Evolutionary conservation across 2,113 vertebrate genomes (phyloP).

Genomic region (Cyphomyrus discorhynchus): DNA sequence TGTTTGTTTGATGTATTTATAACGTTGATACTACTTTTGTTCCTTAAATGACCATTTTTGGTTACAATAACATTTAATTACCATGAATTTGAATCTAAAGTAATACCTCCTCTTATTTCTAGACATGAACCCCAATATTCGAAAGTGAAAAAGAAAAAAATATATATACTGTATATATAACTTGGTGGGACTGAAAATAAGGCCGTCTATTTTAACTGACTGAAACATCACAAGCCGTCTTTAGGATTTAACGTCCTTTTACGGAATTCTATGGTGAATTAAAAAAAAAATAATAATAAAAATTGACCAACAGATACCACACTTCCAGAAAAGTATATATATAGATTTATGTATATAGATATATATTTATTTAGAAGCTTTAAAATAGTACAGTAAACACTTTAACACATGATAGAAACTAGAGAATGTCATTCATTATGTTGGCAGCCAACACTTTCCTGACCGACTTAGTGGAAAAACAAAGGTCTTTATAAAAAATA

Average conservation of each 20-base stretch:
- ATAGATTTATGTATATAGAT: constrained; percentile 71
- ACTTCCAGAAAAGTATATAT: constrained; percentile 83
- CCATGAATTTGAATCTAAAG: constrained; percentile 53
- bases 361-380: constrained; percentile 96
- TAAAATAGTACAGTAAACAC: constrained; percentile 99
- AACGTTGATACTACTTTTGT: constrained; percentile 44
- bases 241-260: constrained; percentile 30
- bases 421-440: constrained; percentile 82
- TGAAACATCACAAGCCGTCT: constrained; percentile 27
- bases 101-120: constrained; percentile 48
- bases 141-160: constrained; percentile 45
- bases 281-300: constrained; percentile 15
- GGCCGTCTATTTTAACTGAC: constrained; percentile 37
- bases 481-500: constrained; percentile 8
- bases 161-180: constrained; percentile 44
- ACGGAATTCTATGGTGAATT: constrained; percentile 35
- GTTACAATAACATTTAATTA: constrained; percentile 63
- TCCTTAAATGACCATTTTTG: constrained; percentile 47
- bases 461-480: constrained; percentile 52
- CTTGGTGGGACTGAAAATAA: constrained; percentile 44
- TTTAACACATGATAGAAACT: constrained; percentile 98
- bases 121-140: constrained; percentile 53
- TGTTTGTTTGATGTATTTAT: constrained; percentile 45
- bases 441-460: constrained; percentile 68
- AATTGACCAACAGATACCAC: constrained; percentile 59